Evolutionary conservation across 2,888 invertebrate genomes (phyloP).

Genomic region (Tanypteryx hageni): DNA sequence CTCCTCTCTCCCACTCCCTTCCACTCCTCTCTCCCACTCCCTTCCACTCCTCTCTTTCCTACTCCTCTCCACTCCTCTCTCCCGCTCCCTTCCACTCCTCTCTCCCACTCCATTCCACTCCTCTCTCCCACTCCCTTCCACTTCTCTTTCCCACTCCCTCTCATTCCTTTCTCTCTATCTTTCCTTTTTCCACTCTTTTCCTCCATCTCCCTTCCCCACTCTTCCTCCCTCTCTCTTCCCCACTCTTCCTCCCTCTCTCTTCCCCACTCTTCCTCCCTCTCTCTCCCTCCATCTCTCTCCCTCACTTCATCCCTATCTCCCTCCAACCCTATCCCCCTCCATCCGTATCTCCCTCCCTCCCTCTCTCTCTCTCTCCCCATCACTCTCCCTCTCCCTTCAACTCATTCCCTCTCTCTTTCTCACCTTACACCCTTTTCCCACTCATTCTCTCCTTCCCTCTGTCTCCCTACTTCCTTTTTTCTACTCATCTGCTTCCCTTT

Average conservation of each 20-base stretch:
- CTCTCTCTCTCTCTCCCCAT: not conserved
- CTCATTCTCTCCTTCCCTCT: not conserved
- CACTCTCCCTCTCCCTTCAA: not conserved
- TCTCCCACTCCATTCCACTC: too few relatives aligned
- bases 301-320: not conserved
- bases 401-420: too few relatives aligned
- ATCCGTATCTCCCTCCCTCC: too few relatives aligned
- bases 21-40: too few relatives aligned
- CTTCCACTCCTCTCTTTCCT: too few relatives aligned
- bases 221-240: not conserved
- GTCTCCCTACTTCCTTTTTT: not conserved
- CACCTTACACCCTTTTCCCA: too few relatives aligned
- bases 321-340: not conserved
- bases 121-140: too few relatives aligned
- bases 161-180: not conserved
- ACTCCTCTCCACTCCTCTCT: too few relatives aligned
- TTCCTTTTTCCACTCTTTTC: not conserved
- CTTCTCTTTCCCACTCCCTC: too few relatives aligned
- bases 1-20: too few relatives aligned
- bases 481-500: too few relatives aligned
- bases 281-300: not conserved
- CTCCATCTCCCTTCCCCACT: not conserved
- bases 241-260: not conserved
- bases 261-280: not conserved
- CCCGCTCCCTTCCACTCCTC: too few relatives aligned